phyloP scores from a whole-genome alignment of 92 coral and sea anemone genomes.

The Porites rus region DNA sequence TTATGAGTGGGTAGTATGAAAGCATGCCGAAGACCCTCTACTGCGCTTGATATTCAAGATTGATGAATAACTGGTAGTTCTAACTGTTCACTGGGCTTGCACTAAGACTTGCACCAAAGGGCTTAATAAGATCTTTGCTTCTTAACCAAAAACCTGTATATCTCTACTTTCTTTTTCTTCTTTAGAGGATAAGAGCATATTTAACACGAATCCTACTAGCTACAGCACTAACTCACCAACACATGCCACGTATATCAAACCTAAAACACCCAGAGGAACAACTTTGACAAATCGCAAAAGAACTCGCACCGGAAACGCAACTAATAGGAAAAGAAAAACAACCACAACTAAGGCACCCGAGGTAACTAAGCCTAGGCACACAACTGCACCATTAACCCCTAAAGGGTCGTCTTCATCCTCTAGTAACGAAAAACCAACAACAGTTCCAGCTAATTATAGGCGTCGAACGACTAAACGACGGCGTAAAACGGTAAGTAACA shows the following conservation, averaged over 20 bases:
- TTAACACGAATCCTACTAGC: constrained; percentile 10
- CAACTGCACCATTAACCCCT: neutral
- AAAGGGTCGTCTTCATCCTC: neutral
- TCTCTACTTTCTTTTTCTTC: constrained; percentile 16
- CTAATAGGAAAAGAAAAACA: constrained; percentile 20
- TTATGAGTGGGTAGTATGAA: too few relatives aligned
- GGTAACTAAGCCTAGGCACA: constrained; percentile 37
- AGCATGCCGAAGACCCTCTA: too few relatives aligned
- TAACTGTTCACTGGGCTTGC: too few relatives aligned
- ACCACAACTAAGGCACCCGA: constrained; percentile 33
- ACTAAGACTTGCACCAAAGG: neutral
- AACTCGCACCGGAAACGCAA: constrained; percentile 19
- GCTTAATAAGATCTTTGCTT: neutral
- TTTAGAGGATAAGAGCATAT: constrained; percentile 34
- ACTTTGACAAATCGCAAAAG: constrained; percentile 37
- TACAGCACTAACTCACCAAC: constrained; percentile 38
- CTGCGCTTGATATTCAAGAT: neutral
- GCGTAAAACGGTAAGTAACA: constrained; percentile 30
- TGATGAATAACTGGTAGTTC: too few relatives aligned
- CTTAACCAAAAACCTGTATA: neutral
- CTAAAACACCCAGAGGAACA: constrained; percentile 17
- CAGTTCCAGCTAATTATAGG: neutral
- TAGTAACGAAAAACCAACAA: neutral
- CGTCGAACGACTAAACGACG: neutral
- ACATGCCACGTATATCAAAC: constrained; percentile 1